These are phyloP conservation scores for Herpetotheres cachinnans DNA, from an alignment of 2,113 vertebrate species.

Conservation along the genomic window DNA sequence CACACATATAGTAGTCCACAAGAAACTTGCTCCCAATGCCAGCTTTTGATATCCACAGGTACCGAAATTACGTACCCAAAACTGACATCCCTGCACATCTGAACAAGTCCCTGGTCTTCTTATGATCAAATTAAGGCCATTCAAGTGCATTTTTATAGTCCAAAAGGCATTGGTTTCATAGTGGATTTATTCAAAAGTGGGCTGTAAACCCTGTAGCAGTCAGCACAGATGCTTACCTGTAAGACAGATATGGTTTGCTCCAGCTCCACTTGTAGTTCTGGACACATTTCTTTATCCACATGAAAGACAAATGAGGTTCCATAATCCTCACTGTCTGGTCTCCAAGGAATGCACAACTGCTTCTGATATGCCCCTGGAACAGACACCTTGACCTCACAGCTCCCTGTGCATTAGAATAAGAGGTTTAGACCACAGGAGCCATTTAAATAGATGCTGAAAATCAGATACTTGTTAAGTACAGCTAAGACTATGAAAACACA, in stretches of 20 bases:
- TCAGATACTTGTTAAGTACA: not conserved
- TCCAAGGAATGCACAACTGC: slow-evolving; percentile 57
- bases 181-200: not conserved
- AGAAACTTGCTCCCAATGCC: not conserved
- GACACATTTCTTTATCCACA: slow-evolving; percentile 60
- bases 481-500: not conserved
- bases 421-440: not conserved
- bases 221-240: slow-evolving; percentile 54
- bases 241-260: slow-evolving; percentile 56
- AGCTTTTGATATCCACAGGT: not conserved
- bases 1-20: not conserved
- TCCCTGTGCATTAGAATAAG: slow-evolving; percentile 50
- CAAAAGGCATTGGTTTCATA: not conserved
- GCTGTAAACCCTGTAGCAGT: not conserved
- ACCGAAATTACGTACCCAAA: not conserved
- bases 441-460: not conserved
- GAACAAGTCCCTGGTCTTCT: not conserved
- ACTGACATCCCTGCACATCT: not conserved
- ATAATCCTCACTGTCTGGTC: not conserved
- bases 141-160: not conserved
- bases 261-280: slow-evolving; percentile 64
- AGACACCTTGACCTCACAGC: slow-evolving; percentile 59
- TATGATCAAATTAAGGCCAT: not conserved
- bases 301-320: slow-evolving; percentile 71
- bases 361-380: slow-evolving; percentile 77